These are phyloP conservation scores for Gobio gobio DNA, from an alignment of 2,113 vertebrate species.

Conservation along the genomic window DNA sequence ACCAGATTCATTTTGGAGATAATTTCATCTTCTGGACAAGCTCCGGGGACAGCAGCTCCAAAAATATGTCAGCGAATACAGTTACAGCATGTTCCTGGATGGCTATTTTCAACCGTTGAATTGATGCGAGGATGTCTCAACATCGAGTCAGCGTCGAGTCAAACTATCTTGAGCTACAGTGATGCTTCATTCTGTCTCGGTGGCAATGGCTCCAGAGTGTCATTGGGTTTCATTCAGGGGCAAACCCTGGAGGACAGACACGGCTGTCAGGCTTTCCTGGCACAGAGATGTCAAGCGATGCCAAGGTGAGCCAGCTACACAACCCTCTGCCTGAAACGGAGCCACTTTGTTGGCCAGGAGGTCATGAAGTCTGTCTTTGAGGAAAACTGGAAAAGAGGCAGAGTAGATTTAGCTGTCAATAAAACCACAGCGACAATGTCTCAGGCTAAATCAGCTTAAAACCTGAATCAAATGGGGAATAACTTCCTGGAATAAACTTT, in stretches of 20 bases:
- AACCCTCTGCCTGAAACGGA: not conserved
- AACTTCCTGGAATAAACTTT: not conserved
- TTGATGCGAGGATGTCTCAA: conserved; percentile 21
- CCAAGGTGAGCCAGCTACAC: conserved; percentile 1
- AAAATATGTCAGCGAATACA: conserved; percentile 32
- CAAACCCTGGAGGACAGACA: conserved; percentile 39
- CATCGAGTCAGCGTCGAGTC: conserved; percentile 4
- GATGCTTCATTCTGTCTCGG: conserved; percentile 18
- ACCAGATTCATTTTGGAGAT: conserved; percentile 45
- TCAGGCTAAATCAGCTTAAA: not conserved
- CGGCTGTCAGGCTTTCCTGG: not conserved
- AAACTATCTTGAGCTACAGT: conserved; percentile 28
- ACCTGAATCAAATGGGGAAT: not conserved
- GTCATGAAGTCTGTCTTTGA: not conserved
- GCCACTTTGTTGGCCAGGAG: not conserved
- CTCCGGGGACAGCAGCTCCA: conserved; percentile 27
- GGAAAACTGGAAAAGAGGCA: not conserved
- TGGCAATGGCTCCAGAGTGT: conserved; percentile 19
- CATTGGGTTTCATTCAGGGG: conserved; percentile 7
- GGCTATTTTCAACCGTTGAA: conserved; percentile 32
- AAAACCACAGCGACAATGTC: not conserved
- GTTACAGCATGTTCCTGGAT: conserved; percentile 21
- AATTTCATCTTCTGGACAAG: conserved; percentile 34
- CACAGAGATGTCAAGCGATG: not conserved
- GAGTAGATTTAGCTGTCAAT: not conserved